Percentiles rank a stretch among this genome's conserved stretches.
Evolutionary conservation across 2,888 invertebrate genomes (phyloP).

Genomic region (Troglohyphantes excavatus): DNA sequence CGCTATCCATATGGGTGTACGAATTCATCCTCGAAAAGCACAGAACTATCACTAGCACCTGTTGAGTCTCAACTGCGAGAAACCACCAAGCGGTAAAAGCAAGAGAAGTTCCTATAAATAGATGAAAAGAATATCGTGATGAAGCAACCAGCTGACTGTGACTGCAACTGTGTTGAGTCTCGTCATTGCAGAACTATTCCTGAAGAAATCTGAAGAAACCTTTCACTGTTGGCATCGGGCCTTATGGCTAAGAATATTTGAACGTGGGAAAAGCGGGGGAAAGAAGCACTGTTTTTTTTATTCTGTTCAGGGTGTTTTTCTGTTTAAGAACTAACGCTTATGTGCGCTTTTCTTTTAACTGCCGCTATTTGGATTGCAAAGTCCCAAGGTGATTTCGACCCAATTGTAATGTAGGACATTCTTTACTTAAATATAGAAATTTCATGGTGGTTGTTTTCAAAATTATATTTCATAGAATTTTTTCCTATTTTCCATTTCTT

Average conservation of each 20-base stretch:
- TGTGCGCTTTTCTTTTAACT: background rate
- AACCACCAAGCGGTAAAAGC: slow-evolving; percentile 1
- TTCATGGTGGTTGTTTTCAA: background rate
- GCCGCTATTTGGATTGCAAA: background rate
- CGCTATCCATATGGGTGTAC: slow-evolving; percentile 15
- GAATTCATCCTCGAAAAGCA: slow-evolving; percentile 17
- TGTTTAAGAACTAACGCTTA: background rate
- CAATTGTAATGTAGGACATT: background rate
- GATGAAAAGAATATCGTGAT: background rate
- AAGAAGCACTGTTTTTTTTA: background rate
- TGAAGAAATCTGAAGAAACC: background rate
- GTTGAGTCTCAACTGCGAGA: background rate
- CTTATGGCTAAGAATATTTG: slow-evolving; percentile 56
- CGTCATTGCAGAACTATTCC: slow-evolving; percentile 46
- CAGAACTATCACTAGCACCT: slow-evolving; percentile 10
- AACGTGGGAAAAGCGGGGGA: background rate
- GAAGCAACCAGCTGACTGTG: slow-evolving; percentile 37
- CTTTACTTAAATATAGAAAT: background rate
- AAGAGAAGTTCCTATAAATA: slow-evolving; percentile 25
- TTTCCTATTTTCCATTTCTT: too few relatives aligned
- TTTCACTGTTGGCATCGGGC: slow-evolving; percentile 36
- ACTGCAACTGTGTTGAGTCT: background rate
- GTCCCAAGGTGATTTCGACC: background rate
- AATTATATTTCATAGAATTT: too few relatives aligned
- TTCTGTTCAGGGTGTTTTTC: slow-evolving; percentile 9